Base-by-base conservation (phyloP, 30 jellyfish, hydroid and myxozoan species). In the Sanderia malayensis region DNA sequence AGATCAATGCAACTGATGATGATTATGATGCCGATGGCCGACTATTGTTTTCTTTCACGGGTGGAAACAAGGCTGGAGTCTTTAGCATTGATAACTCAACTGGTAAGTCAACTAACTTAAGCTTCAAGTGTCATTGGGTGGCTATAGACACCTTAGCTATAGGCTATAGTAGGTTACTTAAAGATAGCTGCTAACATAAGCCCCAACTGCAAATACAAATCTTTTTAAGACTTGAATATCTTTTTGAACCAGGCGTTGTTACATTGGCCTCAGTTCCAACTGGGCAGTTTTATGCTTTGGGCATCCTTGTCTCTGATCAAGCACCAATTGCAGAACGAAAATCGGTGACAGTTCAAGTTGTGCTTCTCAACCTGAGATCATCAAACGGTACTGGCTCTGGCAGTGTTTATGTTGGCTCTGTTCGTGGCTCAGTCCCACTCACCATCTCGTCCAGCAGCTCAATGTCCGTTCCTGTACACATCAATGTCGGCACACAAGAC, bases 11-110 rank as follows among this genome's bases (percentile, higher is more conserved):
- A 25, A 85, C 96, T 17, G 96, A 92, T 65, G 76, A 69, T 13
- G 99, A 92, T 73, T 57, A 24, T 59, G 96, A 94, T n/a, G 61
- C 70, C 21, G 94, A 84, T 74, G 96, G 96, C 70, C 80, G 46
- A 30, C 26, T 92, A 22, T 17, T 73, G 2, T 85, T 41, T 73
- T 25, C 64, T 0, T 58, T 92, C 20, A 8, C 75, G 21, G 71
- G 71, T 19, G 98, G 98, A 31, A 80, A 91, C 69, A 76, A 31
- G 0, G 65, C 80, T 23, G 75, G 65, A 18, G 86, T 60, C 25
- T 92, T 92, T 66, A n/a, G 60, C 8, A 66, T 92, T 0, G 46
- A 76, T 37, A 20, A 67, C 0, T 26, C 77, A n/a, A 70, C 75
- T 10, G 99, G 99, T 72, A 73, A 76, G 70, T 61, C 74, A 21